Percentiles rank a stretch among this genome's conserved stretches.
Conservation (phyloP, 2,888 invertebrate species). For the Pandemis heparana region DNA sequence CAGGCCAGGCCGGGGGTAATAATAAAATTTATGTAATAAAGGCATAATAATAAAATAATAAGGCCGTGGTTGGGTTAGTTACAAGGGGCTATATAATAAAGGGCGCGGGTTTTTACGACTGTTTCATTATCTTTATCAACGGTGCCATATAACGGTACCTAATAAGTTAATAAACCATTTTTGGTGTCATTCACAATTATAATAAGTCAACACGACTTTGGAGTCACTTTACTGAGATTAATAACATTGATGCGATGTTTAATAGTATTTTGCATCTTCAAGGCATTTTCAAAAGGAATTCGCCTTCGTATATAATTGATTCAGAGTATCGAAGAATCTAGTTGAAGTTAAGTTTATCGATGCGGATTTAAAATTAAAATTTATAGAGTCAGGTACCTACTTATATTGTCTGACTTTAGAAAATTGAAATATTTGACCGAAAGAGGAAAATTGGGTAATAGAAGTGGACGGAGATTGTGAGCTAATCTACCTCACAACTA, state of each 20-base stretch:
- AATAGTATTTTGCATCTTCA: too few relatives aligned
- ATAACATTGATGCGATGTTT: neutral
- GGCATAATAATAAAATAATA: conserved; percentile 2
- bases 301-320: too few relatives aligned
- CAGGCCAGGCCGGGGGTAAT: neutral
- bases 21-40: neutral
- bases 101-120: conserved; percentile 18
- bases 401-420: too few relatives aligned
- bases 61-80: neutral
- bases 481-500: too few relatives aligned
- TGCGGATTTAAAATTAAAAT: too few relatives aligned
- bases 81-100: neutral
- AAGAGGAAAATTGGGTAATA: too few relatives aligned
- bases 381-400: too few relatives aligned
- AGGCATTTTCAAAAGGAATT: too few relatives aligned
- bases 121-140: conserved; percentile 14
- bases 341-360: too few relatives aligned
- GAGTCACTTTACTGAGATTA: neutral
- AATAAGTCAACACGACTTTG: neutral
- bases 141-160: conserved; percentile 1
- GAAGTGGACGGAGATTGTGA: too few relatives aligned
- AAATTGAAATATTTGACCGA: too few relatives aligned
- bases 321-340: too few relatives aligned
- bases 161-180: conserved; percentile 14
- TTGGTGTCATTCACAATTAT: neutral